These are phyloP conservation scores for Thereva unica DNA, from an alignment of 2,888 invertebrate genomes.

Conservation along the genomic window DNA sequence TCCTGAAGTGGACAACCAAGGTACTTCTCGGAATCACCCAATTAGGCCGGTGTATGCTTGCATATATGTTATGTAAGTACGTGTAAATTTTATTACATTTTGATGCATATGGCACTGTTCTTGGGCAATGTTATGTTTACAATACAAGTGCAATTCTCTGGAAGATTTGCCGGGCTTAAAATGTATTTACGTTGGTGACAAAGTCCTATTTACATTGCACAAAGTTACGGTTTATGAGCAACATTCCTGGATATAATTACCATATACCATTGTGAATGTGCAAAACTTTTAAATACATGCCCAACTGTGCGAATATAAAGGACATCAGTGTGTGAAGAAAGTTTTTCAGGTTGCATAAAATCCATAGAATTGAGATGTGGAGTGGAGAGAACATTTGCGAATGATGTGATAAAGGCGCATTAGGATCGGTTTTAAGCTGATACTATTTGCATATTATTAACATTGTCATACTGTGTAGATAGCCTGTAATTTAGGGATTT, in stretches of 20 bases:
- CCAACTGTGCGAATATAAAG: constrained; percentile 29
- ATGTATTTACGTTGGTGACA: constrained; percentile 31
- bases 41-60: constrained; percentile 8
- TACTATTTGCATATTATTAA: constrained; percentile 39
- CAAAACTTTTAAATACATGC: constrained; percentile 32
- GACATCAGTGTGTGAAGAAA: constrained; percentile 29
- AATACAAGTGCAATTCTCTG: constrained; percentile 17
- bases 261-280: constrained; percentile 34
- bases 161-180: constrained; percentile 23
- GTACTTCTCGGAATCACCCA: constrained; percentile 17
- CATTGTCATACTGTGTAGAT: constrained; percentile 42
- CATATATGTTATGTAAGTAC: too few species aligned
- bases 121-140: constrained; percentile 8
- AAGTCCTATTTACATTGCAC: constrained; percentile 33
- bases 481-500: constrained; percentile 37
- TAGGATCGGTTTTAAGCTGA: constrained; percentile 23
- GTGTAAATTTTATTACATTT: neutral
- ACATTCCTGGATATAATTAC: constrained; percentile 33
- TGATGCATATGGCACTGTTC: too few species aligned
- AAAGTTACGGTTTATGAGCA: constrained; percentile 32
- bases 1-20: constrained; percentile 27
- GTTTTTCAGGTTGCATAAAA: neutral
- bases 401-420: neutral
- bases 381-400: neutral
- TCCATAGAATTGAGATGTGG: neutral